Evolutionary conservation across 1,140 invertebrate genomes (phyloP), one percentile per base, ranked within the genome.

Genomic region (Drosophila micromelanica): DNA sequence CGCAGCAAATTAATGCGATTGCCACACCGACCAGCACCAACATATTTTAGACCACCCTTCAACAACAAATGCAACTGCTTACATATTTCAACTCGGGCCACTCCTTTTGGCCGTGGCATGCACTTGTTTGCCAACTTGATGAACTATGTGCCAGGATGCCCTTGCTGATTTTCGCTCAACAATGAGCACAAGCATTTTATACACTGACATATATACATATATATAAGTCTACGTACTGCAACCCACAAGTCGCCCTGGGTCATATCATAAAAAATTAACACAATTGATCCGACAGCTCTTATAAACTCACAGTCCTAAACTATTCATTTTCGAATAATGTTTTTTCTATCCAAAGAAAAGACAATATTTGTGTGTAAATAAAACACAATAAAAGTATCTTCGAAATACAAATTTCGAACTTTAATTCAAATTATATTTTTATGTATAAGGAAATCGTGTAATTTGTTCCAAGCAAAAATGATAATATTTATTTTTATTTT

Each of bases 81-180:
- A 71, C 68, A 71, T 71, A 71, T 64, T 71, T 64, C 59, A 70
- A 8, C 15, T 38, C 13, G 43, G 27, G 17, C 42, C 32, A n/a
- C 13, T 42, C 37, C 62, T n/a, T 17, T 73, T 64, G 69, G 75
- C 61, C 49, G 20, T 76, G 80, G 72, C 59, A 84, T 80, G 76
- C 80, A 73, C 85, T 79, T 85, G 80, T 85, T 85, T 84, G 76
- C 80, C 48, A 70, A 76, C 80, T 84, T 84, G 80, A 84, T 79
- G 72, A 84, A 84, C 80, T 84, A 84, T 84, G 72, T 74, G 59
- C 80, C 80, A 57, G 55, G 42, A 52, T 64, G 68, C 60, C 65
- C 17, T 37, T 42, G 52, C 68, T 57, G 68, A 71, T 71, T 71
- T 71, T 71, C 32, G 48, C 42, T 37, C 30, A 38, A 17, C 43